Base-by-base conservation (phyloP, 1,140 invertebrate species). In the Drosophila repleta region DNA sequence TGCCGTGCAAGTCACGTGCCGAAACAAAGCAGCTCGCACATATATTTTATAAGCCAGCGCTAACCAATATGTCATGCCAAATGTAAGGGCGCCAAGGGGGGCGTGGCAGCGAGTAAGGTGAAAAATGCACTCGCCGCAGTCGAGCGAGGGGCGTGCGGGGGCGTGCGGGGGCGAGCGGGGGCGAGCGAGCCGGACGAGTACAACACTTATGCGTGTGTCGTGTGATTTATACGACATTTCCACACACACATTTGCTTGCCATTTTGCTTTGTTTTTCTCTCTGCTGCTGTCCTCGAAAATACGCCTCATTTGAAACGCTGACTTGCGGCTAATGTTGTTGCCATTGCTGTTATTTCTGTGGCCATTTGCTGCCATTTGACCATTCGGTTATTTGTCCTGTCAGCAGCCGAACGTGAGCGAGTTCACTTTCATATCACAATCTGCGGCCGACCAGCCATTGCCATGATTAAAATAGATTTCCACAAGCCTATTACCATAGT, bases 1-100 rank as follows among this genome's bases (percentile, higher is more conserved):
- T 68, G 74, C 77, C 74, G 87, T 87, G 81, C 81, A 87, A 87
- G 81, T 87, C 81, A 85, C 81, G 81, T 74, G 60, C 74, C 78
- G 15, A 69, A 74, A 68, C 63, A 68, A 58, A 57, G 32, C 63
- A 60, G 41, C 24, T 29, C 55, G 39, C 39, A 74, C 61, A 64
- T 49, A 52, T 46, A 69, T 53, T 70, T 70, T 58, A 51, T 58
- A 62, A 73, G 57, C 24, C 51, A 49, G 29, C 32, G 43, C 57
- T 26, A 63, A 17, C 56, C 65, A 69, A 74, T 74, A 69, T 74
- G 71, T 74, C 71, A 74, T 74, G 65, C 37, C 43, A 51, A 52
- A 62, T 43, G 43, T 29, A 45, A 13, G 18, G 48, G 24, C 13
- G 5, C 11, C 10, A 20, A 5, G 3, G 17, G 15, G 43, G 13